Conservation (phyloP, 2,797 vertebrate genomes). For the Acrocephalus scirpaceus region DNA sequence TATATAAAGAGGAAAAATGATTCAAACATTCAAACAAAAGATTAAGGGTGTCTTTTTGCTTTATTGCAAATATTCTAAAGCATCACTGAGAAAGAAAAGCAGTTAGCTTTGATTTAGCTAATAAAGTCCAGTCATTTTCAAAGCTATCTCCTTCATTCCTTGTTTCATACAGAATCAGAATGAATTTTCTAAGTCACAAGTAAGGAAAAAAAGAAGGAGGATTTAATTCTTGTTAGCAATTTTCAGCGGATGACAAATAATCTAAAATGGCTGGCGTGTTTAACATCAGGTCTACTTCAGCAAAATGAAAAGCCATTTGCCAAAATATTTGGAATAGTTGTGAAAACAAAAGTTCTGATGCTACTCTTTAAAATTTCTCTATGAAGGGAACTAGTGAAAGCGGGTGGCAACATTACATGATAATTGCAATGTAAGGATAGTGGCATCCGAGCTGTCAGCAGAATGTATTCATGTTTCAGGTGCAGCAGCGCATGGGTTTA, state of each 20-base stretch:
- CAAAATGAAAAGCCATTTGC: neutral
- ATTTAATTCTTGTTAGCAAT: neutral
- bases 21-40: neutral
- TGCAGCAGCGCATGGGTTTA: neutral
- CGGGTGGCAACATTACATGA: neutral
- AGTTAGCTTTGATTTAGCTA: neutral
- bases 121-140: neutral
- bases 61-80: slow-evolving; percentile 25
- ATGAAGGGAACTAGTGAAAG: neutral
- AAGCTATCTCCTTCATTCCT: neutral
- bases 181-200: neutral
- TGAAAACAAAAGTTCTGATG: neutral
- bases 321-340: neutral
- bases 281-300: neutral
- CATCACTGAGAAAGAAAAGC: neutral
- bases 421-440: neutral
- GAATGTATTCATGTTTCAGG: neutral
- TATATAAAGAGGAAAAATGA: neutral
- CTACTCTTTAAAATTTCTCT: neutral
- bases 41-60: slow-evolving; percentile 4
- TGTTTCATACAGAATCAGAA: neutral
- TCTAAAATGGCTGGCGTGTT: neutral
- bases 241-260: neutral
- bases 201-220: neutral
- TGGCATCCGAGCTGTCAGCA: neutral